Base-by-base conservation (phyloP, 2,888 invertebrate genomes). In the Agrochola lota region DNA sequence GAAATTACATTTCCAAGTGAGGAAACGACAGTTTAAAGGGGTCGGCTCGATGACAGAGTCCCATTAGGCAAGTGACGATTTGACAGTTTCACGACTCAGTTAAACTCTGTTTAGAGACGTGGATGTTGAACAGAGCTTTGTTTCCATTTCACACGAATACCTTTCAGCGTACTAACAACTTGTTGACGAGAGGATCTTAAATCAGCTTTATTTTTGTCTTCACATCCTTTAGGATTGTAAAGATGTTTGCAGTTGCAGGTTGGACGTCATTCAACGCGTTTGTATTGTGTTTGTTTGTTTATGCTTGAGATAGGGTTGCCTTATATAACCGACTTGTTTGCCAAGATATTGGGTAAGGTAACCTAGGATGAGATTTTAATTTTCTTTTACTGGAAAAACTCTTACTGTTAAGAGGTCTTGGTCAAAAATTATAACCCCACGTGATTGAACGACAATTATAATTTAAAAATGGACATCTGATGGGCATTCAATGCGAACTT, bases 41-140 rank as follows among this genome's bases (percentile, higher is more conserved):
- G 93, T 94, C 93, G 93, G 80, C 87, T 83, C 91, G 95, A 93
- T 93, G 96, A 96, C 95, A 94, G 94, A 94, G 91, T 91, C 93
- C 95, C 94, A 96, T 96, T 96, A 96, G 92, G 88, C 89, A 90
- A 90, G 95, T 95, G 96, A 95, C 93, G 95, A 95, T 92, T 92
- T 93, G 95, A 95, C 94, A 93, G 92, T 91, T 93, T 92, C 92
- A 91, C 92, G 91, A 93, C 90, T 90, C 88, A 90, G 85, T 92
- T 92, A 88, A 91, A 90, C 86, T 85, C 68, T 68, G 85, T 85
- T 84, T 90, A 87, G 87, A 89, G 86, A 72, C 72, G 93, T 91
- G 90, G 92, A 94, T 92, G 92, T 91, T 91, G 82, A 91, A 92
- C 87, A 87, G 90, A 87, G 90, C 90, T 90, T 89, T 88, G 91